phyloP scores from a whole-genome alignment of 2,888 invertebrate species.

The Brassicogethes aeneus region DNA sequence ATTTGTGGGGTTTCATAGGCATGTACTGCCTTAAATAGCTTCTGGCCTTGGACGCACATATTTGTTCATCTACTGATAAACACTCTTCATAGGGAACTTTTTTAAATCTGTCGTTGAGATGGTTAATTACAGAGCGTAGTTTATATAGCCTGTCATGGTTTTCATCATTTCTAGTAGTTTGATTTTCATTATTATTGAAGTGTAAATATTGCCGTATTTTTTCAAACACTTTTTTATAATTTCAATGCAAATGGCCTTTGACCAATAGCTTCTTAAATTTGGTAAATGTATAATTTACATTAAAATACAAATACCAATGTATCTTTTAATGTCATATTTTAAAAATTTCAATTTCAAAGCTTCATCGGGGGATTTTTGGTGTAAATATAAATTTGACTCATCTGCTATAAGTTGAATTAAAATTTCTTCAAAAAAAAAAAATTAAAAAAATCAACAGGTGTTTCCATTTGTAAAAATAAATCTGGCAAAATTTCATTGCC shows the following conservation, averaged over 20 bases:
- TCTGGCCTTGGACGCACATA: constrained; percentile 18
- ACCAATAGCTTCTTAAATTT: background rate
- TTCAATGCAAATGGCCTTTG: background rate
- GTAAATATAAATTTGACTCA: background rate
- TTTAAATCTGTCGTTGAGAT: background rate
- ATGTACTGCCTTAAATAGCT: too few relatives aligned
- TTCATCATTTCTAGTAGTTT: background rate
- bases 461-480: background rate
- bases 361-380: background rate
- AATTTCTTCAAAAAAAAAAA: background rate
- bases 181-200: background rate
- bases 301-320: background rate
- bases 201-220: background rate
- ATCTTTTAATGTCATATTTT: background rate
- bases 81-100: background rate
- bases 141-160: background rate
- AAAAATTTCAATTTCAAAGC: background rate
- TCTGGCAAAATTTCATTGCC: background rate
- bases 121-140: background rate
- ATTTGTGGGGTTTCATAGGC: constrained; percentile 35
- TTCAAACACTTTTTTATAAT: background rate
- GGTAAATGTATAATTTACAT: background rate
- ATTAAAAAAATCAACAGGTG: background rate
- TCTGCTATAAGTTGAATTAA: background rate
- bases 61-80: constrained; percentile 15